Conservation (phyloP, 2,888 invertebrate species). For the Agrilus mali region DNA sequence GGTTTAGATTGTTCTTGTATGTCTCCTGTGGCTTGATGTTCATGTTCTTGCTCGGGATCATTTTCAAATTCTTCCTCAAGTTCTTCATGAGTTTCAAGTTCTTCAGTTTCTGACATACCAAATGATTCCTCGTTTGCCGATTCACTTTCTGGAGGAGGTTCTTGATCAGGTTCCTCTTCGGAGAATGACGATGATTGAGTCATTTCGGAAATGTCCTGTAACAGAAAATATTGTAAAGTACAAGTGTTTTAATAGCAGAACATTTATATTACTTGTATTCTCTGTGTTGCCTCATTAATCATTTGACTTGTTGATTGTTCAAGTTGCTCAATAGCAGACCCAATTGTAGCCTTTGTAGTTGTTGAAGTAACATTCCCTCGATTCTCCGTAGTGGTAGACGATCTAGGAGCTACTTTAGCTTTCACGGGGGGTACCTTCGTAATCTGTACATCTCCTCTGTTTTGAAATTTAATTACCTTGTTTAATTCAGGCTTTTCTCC, state of each 20-base stretch:
- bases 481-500: conserved; percentile 4
- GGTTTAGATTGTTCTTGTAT: neutral
- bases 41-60: conserved; percentile 6
- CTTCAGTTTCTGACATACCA: conserved; percentile 10
- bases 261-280: conserved; percentile 26
- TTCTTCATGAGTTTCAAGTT: conserved; percentile 13
- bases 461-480: too few relatives aligned
- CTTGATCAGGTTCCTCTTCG: neutral
- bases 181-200: conserved; percentile 3
- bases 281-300: conserved; percentile 26
- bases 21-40: conserved; percentile 1
- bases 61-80: conserved; percentile 9
- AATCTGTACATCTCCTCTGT: too few relatives aligned
- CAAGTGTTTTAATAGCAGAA: too few relatives aligned
- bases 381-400: too few relatives aligned
- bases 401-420: too few relatives aligned
- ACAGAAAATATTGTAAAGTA: too few relatives aligned
- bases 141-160: neutral
- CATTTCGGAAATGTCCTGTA: conserved; percentile 1
- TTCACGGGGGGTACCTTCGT: too few relatives aligned
- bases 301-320: conserved; percentile 29
- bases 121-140: conserved; percentile 6
- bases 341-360: neutral
- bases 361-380: too few relatives aligned
- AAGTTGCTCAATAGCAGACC: conserved; percentile 26